These are phyloP conservation scores for Dasysyrphus albostriatus DNA, from an alignment of 2,888 invertebrate species.

Conservation along the genomic window DNA sequence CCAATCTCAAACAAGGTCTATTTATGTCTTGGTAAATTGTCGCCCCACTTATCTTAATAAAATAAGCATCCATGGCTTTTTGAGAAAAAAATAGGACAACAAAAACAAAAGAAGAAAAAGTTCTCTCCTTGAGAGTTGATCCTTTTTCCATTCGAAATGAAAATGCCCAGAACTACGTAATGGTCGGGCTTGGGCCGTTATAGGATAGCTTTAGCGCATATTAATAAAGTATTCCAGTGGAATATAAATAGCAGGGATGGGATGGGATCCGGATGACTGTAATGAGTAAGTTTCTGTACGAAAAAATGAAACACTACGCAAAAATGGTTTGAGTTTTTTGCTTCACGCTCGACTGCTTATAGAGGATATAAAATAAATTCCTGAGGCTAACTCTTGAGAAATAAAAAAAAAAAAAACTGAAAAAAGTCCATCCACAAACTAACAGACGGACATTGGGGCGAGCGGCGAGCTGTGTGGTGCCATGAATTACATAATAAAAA, in stretches of 20 bases:
- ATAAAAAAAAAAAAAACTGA: background rate
- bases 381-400: conserved; percentile 17
- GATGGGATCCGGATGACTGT: conserved; percentile 37
- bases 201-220: conserved; percentile 35
- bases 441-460: conserved; percentile 53
- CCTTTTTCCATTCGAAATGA: conserved; percentile 39
- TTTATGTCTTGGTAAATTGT: conserved; percentile 66
- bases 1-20: conserved; percentile 34
- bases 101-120: conserved; percentile 6
- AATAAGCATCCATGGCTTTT: conserved; percentile 54
- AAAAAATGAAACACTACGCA: conserved; percentile 17
- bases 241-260: conserved; percentile 53
- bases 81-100: background rate
- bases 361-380: conserved; percentile 52
- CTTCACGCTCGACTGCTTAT: conserved; percentile 52
- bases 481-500: conserved; percentile 71
- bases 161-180: conserved; percentile 39
- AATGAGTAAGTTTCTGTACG: conserved; percentile 52
- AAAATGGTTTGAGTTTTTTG: conserved; percentile 48
- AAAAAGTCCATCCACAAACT: conserved; percentile 33
- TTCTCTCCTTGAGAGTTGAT: conserved; percentile 27
- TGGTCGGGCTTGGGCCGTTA: conserved; percentile 2
- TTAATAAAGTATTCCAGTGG: conserved; percentile 54
- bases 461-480: conserved; percentile 28
- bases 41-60: conserved; percentile 72